Evolutionary conservation across 64 coral and sea anemone species (phyloP).

Genomic region (Dendrophyllia cribrosa): DNA sequence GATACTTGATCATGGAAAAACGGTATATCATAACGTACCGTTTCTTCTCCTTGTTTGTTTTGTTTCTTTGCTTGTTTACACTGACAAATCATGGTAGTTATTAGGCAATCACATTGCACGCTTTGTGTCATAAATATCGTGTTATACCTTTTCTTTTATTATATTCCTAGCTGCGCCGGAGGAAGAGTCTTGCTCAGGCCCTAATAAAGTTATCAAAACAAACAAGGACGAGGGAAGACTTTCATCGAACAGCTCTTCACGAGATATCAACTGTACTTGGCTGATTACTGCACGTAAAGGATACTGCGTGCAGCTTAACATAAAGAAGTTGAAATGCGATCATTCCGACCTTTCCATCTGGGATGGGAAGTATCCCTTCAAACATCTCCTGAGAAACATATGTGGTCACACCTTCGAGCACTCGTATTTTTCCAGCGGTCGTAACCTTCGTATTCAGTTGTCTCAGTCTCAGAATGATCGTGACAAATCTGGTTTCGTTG

Average conservation of each 20-base stretch:
- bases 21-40: no score
- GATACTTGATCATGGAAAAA: no score
- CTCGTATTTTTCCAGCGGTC: slow-evolving; percentile 21
- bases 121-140: no score
- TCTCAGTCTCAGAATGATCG: background rate
- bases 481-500: background rate
- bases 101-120: no score
- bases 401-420: background rate
- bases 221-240: background rate
- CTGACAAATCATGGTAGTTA: no score
- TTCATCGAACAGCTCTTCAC: background rate
- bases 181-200: no score
- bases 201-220: background rate
- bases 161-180: no score
- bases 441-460: slow-evolving; percentile 6
- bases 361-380: background rate
- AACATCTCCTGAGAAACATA: background rate
- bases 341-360: background rate
- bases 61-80: no score
- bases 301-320: background rate
- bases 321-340: background rate
- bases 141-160: no score
- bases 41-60: no score
- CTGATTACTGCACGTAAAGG: slow-evolving; percentile 41
- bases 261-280: slow-evolving; percentile 19